Conservation (phyloP, 2,797 vertebrate species). For the Peromyscus aztecus region DNA sequence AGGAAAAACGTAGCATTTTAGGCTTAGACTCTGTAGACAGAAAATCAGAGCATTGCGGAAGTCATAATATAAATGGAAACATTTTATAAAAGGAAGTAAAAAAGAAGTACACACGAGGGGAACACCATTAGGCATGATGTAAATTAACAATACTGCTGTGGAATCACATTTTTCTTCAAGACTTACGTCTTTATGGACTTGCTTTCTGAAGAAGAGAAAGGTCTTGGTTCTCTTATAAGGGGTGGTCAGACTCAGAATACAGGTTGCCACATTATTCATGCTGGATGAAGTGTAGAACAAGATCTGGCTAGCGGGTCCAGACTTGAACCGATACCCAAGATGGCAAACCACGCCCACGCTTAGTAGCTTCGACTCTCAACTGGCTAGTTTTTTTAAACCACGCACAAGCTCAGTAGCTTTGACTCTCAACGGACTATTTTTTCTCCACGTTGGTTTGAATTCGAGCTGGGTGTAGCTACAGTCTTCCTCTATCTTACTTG, state of each 20-base stretch:
- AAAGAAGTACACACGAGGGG: neutral
- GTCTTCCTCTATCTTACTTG: neutral
- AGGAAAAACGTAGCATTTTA: neutral
- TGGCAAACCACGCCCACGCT: neutral
- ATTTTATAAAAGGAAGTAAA: neutral
- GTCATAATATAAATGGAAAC: neutral
- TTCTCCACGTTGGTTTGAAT: constrained; percentile 16
- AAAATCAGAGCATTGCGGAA: neutral
- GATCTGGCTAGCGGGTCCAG: neutral
- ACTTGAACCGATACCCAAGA: neutral
- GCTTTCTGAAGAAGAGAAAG: neutral
- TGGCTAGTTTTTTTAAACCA: too few species aligned
- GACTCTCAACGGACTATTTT: neutral
- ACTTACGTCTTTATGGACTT: neutral
- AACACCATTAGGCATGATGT: neutral
- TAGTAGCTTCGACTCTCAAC: neutral
- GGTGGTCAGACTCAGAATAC: neutral
- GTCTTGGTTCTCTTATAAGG: neutral
- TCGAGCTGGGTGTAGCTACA: neutral
- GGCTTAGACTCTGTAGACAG: neutral
- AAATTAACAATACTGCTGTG: neutral
- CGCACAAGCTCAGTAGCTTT: accelerated
- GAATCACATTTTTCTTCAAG: neutral
- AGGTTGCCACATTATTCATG: neutral
- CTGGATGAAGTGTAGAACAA: neutral